Conservation (phyloP, 2,888 invertebrate genomes). For the Meloe dianella region DNA sequence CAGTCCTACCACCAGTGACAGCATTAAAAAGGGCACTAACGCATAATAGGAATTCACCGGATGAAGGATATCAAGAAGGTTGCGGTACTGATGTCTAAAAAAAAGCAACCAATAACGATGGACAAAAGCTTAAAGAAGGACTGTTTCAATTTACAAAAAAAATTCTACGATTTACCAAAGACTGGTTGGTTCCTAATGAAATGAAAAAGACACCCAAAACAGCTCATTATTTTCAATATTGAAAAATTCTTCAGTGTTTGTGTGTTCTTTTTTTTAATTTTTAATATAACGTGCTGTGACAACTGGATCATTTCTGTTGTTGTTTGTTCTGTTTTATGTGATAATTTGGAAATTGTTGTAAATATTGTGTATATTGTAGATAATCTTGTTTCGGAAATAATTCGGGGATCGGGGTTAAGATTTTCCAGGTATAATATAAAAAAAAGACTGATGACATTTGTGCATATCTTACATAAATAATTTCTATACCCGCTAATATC, state of each 20-base stretch:
- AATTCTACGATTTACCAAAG: constrained; percentile 36
- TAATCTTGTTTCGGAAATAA: constrained; percentile 34
- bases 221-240: neutral
- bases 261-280: neutral
- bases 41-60: constrained; percentile 84
- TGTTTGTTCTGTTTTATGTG: constrained; percentile 36
- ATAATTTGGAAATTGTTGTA: constrained; percentile 45
- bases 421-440: constrained; percentile 51
- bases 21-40: constrained; percentile 84
- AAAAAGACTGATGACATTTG: constrained; percentile 51
- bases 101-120: neutral
- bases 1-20: constrained; percentile 84
- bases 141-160: constrained; percentile 9
- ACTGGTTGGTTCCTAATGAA: constrained; percentile 37
- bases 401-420: constrained; percentile 28
- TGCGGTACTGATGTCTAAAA: constrained; percentile 88
- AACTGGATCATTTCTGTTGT: constrained; percentile 10
- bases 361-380: constrained; percentile 46
- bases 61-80: constrained; percentile 92
- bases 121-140: neutral
- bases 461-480: constrained; percentile 12
- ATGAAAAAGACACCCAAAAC: neutral
- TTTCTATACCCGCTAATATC: constrained; percentile 30
- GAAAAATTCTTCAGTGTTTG: neutral
- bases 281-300: constrained; percentile 16